phyloP scores from a whole-genome alignment of 2,888 invertebrate genomes.

The Fragum fragum region DNA sequence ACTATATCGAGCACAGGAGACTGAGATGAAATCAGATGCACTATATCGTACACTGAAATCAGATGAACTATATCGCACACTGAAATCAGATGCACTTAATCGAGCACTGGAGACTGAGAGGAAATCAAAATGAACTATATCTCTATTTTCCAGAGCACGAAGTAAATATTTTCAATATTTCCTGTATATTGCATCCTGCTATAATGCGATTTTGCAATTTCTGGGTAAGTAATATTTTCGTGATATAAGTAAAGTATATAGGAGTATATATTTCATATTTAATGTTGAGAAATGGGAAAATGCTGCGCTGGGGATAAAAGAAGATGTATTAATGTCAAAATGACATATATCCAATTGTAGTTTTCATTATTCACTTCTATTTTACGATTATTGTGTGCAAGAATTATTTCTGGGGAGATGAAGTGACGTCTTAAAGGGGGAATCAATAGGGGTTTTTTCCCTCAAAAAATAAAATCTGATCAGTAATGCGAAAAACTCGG shows the following conservation, averaged over 20 bases:
- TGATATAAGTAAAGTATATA: slow-evolving; percentile 3
- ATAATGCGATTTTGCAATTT: slow-evolving; percentile 1
- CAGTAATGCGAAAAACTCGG: too few species aligned
- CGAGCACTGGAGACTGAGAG: too few species aligned
- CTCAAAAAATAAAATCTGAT: too few species aligned
- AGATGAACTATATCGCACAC: too few species aligned
- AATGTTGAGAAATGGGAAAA: slow-evolving; percentile 5
- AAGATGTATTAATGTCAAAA: slow-evolving; percentile 14
- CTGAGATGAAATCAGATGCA: too few species aligned
- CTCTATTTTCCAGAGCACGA: too few species aligned
- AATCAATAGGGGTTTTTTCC: too few species aligned
- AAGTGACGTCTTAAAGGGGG: background rate
- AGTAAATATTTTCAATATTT: too few species aligned
- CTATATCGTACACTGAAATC: too few species aligned
- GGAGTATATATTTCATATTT: slow-evolving; percentile 4
- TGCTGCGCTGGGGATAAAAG: background rate
- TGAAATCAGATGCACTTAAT: too few species aligned
- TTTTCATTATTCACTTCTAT: slow-evolving; percentile 21
- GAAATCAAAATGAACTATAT: too few species aligned
- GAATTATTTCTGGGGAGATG: slow-evolving; percentile 5
- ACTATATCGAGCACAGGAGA: too few species aligned
- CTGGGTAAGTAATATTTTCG: background rate
- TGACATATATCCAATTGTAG: slow-evolving; percentile 24
- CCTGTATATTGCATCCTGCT: background rate
- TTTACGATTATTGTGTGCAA: slow-evolving; percentile 19